Conservation (phyloP, 2,113 vertebrate genomes). For the Channa argus region DNA sequence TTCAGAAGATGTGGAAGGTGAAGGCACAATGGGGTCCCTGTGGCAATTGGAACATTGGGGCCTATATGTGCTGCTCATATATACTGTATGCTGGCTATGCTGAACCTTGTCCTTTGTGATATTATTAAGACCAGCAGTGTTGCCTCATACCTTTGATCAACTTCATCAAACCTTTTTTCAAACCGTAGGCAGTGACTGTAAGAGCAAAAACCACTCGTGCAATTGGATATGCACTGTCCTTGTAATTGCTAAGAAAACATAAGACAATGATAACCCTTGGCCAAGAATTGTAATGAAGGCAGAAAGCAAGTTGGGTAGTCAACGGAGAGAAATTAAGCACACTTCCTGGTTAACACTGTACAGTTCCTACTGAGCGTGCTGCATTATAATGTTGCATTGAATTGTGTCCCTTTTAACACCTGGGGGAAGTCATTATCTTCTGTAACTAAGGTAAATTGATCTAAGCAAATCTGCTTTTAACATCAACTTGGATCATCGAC, state of each 20-base stretch:
- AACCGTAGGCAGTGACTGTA: neutral
- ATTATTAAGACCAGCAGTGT: no score
- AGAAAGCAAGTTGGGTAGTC: neutral
- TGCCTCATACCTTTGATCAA: neutral
- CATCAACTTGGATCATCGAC: slow-evolving; percentile 36
- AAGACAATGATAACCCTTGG: neutral
- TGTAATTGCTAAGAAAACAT: neutral
- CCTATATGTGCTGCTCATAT: no score
- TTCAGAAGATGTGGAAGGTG: no score
- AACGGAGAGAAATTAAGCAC: no score
- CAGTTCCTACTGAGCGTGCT: neutral
- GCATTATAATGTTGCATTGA: neutral
- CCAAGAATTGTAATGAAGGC: neutral
- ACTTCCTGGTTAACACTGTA: neutral
- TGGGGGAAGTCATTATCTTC: neutral
- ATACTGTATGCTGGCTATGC: no score
- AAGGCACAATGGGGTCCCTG: no score
- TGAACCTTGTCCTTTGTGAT: no score
- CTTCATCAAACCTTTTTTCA: neutral
- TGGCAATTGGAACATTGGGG: no score
- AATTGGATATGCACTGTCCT: neutral
- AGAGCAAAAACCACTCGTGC: slow-evolving; percentile 1
- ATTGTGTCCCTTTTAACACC: neutral
- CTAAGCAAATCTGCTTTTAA: slow-evolving; percentile 21
- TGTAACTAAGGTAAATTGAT: slow-evolving; percentile 9